Base-by-base conservation (phyloP, 2,888 invertebrate genomes). In the Drosophila prostipennis region DNA sequence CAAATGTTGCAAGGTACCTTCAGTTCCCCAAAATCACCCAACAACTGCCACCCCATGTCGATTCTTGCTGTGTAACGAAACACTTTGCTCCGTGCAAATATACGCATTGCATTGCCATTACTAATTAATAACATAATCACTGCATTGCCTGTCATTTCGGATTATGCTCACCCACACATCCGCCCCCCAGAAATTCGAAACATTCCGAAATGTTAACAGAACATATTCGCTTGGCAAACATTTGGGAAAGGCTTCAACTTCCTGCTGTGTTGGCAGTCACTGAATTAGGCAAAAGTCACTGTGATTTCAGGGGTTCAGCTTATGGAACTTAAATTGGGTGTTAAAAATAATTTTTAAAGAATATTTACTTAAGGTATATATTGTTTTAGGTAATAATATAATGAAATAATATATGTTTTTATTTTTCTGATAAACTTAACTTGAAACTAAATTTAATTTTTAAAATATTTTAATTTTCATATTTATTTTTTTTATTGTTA, bases 71-170 rank as follows among this genome's bases (percentile, higher is more conserved):
- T 72, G 77, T 77, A 69, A 81, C 67, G 79, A 77, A 87, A 81
- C 79, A 85, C 85, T 82, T 79, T 81, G 87, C 60, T 63, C 46
- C 54, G 58, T 49, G 84, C 84, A 88, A 84, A 88, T 83, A 86
- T 74, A 73, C 81, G 56, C 74, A 74, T 67, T 74, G 76, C 88
- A 69, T 75, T 88, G 84, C 74, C 76, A 86, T 86, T 80, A 79
- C n/a, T 88, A 84, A 88, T 84, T 84, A 86, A 88, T 85, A 85
- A 83, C 74, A 83, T 86, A 85, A 85, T 86, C 84, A 88, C 80
- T 76, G 77, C 71, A 67, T 55, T 74, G 77, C 55, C 63, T 86
- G 87, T 77, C 79, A 76, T 63, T 72, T 52, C 42, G 72, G 78
- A 76, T 76, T 73, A 87, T 72, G 78, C 55, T 61, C 69, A n/a